Conservation (phyloP, 2,113 vertebrate genomes). For the Oryzias woworae region DNA sequence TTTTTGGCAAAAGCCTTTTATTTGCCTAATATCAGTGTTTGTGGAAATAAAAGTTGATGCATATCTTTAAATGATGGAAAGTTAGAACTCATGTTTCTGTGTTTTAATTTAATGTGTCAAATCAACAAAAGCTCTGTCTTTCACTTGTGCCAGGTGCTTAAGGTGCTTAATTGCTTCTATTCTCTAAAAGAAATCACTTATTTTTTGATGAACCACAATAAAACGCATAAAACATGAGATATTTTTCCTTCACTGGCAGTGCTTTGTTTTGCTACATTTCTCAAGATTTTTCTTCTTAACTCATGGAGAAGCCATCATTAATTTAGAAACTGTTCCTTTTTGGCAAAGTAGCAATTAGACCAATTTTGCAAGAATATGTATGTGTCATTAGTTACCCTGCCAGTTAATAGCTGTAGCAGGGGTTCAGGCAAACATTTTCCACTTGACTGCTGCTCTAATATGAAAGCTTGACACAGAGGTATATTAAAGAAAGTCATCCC, state of each 20-base stretch:
- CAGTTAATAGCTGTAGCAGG: slow-evolving; percentile 93
- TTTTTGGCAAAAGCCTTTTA: too few relatives aligned
- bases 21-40: too few relatives aligned
- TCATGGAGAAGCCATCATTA: slow-evolving; percentile 87
- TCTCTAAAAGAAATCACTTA: too few relatives aligned
- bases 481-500: slow-evolving; percentile 72
- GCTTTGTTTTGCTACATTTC: not conserved
- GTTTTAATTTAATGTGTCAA: too few relatives aligned
- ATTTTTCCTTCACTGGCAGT: slow-evolving; percentile 10
- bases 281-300: slow-evolving; percentile 63
- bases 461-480: slow-evolving; percentile 86
- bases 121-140: too few relatives aligned
- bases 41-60: too few relatives aligned
- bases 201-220: too few relatives aligned
- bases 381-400: slow-evolving; percentile 97
- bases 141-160: too few relatives aligned
- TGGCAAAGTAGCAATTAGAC: slow-evolving; percentile 99
- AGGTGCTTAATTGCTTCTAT: too few relatives aligned
- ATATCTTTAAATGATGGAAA: too few relatives aligned
- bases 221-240: slow-evolving; percentile 54
- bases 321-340: slow-evolving; percentile 94
- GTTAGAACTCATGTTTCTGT: too few relatives aligned
- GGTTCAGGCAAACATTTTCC: slow-evolving; percentile 93
- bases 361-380: slow-evolving; percentile 97
- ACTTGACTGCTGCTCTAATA: slow-evolving; percentile 87